A percentile compares a stretch with the other conserved stretches of the same genome.
phyloP scores from a whole-genome alignment of 2,113 vertebrate species.

The Hoplias malabaricus region DNA sequence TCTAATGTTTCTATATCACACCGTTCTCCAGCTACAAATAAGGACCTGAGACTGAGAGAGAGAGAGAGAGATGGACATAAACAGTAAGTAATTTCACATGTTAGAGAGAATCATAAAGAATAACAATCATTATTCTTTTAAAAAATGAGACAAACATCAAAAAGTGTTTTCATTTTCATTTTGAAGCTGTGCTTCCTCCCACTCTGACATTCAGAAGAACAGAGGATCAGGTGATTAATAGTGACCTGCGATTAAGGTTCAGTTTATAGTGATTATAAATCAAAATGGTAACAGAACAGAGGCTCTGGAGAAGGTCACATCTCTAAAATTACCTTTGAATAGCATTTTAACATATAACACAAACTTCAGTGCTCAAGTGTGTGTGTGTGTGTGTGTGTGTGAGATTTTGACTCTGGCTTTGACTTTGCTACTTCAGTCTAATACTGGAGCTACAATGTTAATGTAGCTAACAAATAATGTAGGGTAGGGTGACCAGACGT shows the following conservation, averaged over 20 bases:
- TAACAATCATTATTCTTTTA: too few relatives aligned
- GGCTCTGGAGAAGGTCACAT: neutral
- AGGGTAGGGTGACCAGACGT: too few relatives aligned
- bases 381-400: neutral
- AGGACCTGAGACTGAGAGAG: constrained; percentile 75
- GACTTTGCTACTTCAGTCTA: too few relatives aligned
- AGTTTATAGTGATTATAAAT: neutral
- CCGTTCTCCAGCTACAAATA: constrained; percentile 92
- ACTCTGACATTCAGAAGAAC: neutral
- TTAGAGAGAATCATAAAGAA: neutral
- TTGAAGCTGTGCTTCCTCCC: neutral
- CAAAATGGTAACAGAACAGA: neutral
- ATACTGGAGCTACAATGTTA: too few relatives aligned
- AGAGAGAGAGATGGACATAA: constrained; percentile 11
- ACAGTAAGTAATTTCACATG: neutral
- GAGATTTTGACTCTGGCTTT: too few relatives aligned
- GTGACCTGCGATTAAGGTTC: neutral
- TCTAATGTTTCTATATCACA: constrained; percentile 91
- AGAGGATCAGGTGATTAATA: neutral
- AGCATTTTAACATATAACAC: constrained; percentile 21
- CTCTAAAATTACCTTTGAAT: neutral
- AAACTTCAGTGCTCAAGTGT: neutral
- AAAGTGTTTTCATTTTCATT: too few relatives aligned
- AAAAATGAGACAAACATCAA: too few relatives aligned
- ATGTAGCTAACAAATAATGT: too few relatives aligned